phyloP scores from a whole-genome alignment of 2,113 vertebrate species.

The Mus musculus region GRCm39 chr6:65004001-65004500 shows the following conservation, averaged over 20 bases:
- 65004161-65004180: neutral
- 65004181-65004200: neutral
- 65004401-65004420: neutral
- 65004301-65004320: neutral
- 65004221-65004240: neutral
- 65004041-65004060: neutral
- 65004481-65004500: neutral
- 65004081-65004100: neutral
- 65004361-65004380: neutral
- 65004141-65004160: neutral
- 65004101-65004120: neutral
- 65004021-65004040: neutral
- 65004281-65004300: conserved; percentile 41
- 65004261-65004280: too few species aligned
- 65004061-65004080: neutral
- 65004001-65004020: too few species aligned
- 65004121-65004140: neutral
- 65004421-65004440: neutral
- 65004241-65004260: too few species aligned
- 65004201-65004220: neutral
- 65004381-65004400: conserved; percentile 18
- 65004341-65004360: neutral
- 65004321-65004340: neutral
- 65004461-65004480: neutral
- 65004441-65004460: neutral